A percentile compares a stretch with the other conserved stretches of the same genome.
These are phyloP conservation scores for Abramis brama DNA, from an alignment of 2,113 vertebrate species.

Conservation along the genomic window DNA sequence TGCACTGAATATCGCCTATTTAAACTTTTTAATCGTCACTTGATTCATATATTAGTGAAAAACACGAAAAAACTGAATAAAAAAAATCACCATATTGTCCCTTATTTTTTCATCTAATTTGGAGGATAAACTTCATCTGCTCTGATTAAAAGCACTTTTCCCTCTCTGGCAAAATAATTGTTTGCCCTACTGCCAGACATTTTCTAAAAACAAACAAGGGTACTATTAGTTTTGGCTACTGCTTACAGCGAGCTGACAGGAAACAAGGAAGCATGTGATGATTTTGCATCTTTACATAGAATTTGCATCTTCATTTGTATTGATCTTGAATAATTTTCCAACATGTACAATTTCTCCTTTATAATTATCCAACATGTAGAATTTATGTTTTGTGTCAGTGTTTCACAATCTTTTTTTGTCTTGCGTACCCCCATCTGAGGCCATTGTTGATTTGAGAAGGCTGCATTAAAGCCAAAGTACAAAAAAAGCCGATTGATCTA, in stretches of 20 bases:
- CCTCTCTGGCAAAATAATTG: conserved; percentile 4
- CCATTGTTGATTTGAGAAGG: not conserved
- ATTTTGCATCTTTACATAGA: conserved; percentile 24
- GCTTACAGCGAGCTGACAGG: not conserved
- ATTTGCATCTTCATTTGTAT: conserved; percentile 20
- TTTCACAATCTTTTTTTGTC: not conserved
- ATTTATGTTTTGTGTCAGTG: not conserved
- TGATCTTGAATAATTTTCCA: not conserved
- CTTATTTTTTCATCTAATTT: not conserved
- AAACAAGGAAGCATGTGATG: not conserved
- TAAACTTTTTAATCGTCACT: too few relatives aligned
- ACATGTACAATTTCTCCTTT: not conserved
- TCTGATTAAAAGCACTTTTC: not conserved
- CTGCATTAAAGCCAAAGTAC: not conserved
- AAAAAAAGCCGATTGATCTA: not conserved
- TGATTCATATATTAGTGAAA: too few relatives aligned
- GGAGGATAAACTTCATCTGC: not conserved
- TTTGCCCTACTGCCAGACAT: not conserved
- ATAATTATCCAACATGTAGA: not conserved
- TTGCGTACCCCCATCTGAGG: too few relatives aligned
- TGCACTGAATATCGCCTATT: too few relatives aligned
- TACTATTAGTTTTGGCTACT: conserved; percentile 1
- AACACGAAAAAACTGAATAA: not conserved
- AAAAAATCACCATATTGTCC: not conserved
- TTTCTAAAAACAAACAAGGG: conserved; percentile 5